Evolutionary conservation across 2,113 vertebrate species (phyloP).

Genomic region (Climacteris rufus): DNA sequence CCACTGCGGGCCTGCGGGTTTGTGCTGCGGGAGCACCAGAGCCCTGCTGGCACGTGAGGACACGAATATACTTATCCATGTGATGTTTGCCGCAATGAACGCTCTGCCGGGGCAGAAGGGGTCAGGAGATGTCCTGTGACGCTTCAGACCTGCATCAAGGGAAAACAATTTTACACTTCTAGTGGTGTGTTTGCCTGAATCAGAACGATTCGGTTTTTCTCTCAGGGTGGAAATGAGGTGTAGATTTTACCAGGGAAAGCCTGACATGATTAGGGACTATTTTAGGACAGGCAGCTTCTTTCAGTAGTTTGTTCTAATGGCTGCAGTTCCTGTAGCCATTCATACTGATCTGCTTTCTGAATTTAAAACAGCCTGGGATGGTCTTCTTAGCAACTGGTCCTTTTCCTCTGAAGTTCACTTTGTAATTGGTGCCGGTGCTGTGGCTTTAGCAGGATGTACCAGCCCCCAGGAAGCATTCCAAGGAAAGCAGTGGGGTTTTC

Average conservation of each 20-base stretch:
- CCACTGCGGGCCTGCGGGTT: not conserved
- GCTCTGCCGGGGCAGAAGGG: not conserved
- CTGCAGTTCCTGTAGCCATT: not conserved
- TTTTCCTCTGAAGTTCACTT: not conserved
- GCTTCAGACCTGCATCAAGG: not conserved
- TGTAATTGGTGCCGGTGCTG: not conserved
- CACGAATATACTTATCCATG: fast-evolving
- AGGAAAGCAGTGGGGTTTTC: not conserved
- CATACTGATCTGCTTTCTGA: not conserved
- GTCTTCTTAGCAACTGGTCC: fast-evolving
- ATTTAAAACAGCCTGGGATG: not conserved
- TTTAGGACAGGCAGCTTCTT: not conserved
- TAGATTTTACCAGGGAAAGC: not conserved
- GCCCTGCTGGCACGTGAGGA: not conserved
- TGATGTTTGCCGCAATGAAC: not conserved
- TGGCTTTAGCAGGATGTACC: not conserved
- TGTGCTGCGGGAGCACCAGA: fast-evolving
- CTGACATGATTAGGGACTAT: not conserved
- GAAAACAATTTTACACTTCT: not conserved
- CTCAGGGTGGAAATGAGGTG: not conserved
- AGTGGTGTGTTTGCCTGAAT: fast-evolving
- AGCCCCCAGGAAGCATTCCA: not conserved
- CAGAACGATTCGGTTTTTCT: not conserved
- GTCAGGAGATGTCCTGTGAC: not conserved
- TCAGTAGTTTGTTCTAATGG: not conserved